These are phyloP conservation scores for Xenentodon cancila DNA, from an alignment of 2,797 vertebrate species.

Conservation along the genomic window DNA sequence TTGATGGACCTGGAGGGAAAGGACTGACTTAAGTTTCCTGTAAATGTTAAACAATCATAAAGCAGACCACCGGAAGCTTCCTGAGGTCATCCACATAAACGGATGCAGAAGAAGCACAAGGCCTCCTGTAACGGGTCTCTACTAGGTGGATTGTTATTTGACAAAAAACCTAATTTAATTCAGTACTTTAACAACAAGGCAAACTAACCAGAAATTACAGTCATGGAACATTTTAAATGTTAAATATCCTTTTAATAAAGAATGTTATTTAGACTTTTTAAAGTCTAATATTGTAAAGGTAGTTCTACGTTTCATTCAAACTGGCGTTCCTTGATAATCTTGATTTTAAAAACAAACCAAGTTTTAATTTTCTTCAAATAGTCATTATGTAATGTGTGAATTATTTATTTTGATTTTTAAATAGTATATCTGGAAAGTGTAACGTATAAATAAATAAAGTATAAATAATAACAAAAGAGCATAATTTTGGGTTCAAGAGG, in stretches of 20 bases:
- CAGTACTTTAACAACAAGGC: neutral
- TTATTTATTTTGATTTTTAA: neutral
- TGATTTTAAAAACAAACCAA: neutral
- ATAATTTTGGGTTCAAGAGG: no score
- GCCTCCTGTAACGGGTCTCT: neutral
- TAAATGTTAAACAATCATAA: slow-evolving; percentile 2
- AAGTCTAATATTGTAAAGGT: neutral
- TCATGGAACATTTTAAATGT: slow-evolving; percentile 23
- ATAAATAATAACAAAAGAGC: no score
- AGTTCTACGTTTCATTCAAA: neutral
- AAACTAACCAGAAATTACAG: neutral
- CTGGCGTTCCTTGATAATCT: neutral
- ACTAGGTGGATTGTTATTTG: neutral
- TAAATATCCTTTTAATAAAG: neutral
- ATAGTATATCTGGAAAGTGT: neutral
- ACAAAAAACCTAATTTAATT: neutral
- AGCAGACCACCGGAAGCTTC: neutral
- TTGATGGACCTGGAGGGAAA: slow-evolving; percentile 8
- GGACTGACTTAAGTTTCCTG: neutral
- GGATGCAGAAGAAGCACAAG: no score
- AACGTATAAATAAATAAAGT: no score
- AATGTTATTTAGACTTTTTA: slow-evolving; percentile 12
- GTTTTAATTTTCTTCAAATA: neutral
- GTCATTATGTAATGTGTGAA: neutral
- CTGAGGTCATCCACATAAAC: neutral